Percentiles rank a stretch among this genome's conserved stretches.
Evolutionary conservation across 2,888 invertebrate species (phyloP).

Genomic region (Quadriops clusia): DNA sequence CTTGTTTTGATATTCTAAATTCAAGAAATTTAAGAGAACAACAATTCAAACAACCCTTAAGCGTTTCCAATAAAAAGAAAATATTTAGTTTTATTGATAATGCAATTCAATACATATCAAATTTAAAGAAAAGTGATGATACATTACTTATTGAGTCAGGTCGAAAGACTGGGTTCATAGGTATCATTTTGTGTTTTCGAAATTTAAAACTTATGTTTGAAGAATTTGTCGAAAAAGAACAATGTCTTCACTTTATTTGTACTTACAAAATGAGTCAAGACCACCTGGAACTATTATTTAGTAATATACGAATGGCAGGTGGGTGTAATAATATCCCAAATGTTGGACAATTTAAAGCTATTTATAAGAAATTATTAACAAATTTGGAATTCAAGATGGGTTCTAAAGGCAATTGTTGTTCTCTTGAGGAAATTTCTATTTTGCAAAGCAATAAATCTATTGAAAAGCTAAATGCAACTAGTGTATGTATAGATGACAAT

Average conservation of each 20-base stretch:
- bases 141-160: slow-evolving; percentile 9
- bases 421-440: background rate
- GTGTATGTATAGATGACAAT: background rate
- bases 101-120: slow-evolving; percentile 11
- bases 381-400: background rate
- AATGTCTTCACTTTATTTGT: slow-evolving; percentile 10
- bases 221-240: slow-evolving; percentile 7
- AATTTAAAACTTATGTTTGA: background rate
- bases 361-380: background rate
- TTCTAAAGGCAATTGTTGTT: slow-evolving; percentile 1
- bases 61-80: background rate
- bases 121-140: slow-evolving; percentile 13
- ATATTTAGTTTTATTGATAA: slow-evolving; percentile 11
- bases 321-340: slow-evolving; percentile 20
- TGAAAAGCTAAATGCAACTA: too few relatives aligned
- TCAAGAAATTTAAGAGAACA: slow-evolving; percentile 10
- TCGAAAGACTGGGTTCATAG: slow-evolving; percentile 17
- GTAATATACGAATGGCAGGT: slow-evolving; percentile 16
- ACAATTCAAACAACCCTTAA: slow-evolving; percentile 7
- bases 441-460: too few relatives aligned
- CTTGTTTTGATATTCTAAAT: slow-evolving; percentile 12
- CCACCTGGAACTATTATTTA: slow-evolving; percentile 18
- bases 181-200: slow-evolving; percentile 16
- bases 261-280: slow-evolving; percentile 17
- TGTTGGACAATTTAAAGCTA: slow-evolving; percentile 15